phyloP scores from a whole-genome alignment of 2,113 vertebrate species.

The Serinus canaria region DNA sequence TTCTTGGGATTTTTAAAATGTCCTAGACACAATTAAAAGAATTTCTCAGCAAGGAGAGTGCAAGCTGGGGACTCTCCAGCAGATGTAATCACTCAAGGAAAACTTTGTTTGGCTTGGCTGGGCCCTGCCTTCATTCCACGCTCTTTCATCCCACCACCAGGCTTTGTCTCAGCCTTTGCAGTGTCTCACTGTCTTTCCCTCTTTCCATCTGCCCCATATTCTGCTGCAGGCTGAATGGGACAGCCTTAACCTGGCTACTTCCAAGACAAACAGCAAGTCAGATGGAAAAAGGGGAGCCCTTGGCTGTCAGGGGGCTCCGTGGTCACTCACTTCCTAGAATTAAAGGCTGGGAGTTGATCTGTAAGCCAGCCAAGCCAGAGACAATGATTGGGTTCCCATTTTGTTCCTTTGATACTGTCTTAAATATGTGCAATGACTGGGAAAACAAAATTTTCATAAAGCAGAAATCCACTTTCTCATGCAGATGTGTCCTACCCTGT shows the following conservation, averaged over 20 bases:
- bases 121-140: neutral
- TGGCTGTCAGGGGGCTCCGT: neutral
- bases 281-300: neutral
- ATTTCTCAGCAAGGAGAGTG: slow-evolving; percentile 38
- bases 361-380: neutral
- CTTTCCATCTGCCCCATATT: neutral
- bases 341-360: slow-evolving; percentile 37
- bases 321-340: slow-evolving; percentile 32
- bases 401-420: slow-evolving; percentile 7
- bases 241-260: neutral
- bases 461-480: neutral
- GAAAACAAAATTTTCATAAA: neutral
- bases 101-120: slow-evolving; percentile 64
- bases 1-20: slow-evolving; percentile 34
- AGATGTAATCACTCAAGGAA: slow-evolving; percentile 66
- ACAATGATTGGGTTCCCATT: slow-evolving; percentile 28
- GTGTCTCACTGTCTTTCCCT: neutral
- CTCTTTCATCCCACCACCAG: neutral
- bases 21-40: slow-evolving; percentile 37
- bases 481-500: neutral
- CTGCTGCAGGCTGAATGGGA: neutral
- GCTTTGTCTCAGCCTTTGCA: neutral
- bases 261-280: slow-evolving; percentile 25
- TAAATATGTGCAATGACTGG: neutral
- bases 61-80: slow-evolving; percentile 47